Conservation (phyloP, 2,888 invertebrate genomes). For the Aspidiotus destructor region DNA sequence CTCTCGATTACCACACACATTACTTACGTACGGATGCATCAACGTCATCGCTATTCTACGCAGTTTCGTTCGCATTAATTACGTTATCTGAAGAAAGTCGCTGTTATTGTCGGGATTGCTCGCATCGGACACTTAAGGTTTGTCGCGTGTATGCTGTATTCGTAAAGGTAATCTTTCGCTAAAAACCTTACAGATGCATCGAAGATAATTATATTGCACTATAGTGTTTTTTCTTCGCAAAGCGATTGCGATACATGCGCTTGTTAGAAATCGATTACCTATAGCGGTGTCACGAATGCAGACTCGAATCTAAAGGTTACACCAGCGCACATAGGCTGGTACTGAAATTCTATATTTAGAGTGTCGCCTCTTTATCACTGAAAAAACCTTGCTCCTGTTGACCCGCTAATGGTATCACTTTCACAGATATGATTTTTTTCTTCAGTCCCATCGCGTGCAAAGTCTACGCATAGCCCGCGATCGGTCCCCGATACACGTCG, state of each 20-base stretch:
- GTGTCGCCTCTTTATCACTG: neutral
- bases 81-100: no score
- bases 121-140: no score
- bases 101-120: no score
- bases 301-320: no score
- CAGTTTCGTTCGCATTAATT: no score
- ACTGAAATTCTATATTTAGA: conserved; percentile 2
- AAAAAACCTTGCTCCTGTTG: conserved; percentile 10
- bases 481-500: neutral
- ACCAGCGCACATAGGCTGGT: neutral
- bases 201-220: neutral
- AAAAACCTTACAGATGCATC: neutral
- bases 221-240: no score
- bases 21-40: no score
- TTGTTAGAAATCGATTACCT: conserved; percentile 10
- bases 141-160: no score
- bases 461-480: neutral
- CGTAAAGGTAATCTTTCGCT: no score
- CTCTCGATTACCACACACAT: no score
- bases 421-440: conserved; percentile 1
- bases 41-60: no score
- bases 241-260: neutral
- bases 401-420: conserved; percentile 12
- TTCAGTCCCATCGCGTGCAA: neutral
- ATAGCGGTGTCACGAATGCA: neutral